Conservation (phyloP, 1,140 invertebrate genomes). For the Sesamia nonagrioides region DNA sequence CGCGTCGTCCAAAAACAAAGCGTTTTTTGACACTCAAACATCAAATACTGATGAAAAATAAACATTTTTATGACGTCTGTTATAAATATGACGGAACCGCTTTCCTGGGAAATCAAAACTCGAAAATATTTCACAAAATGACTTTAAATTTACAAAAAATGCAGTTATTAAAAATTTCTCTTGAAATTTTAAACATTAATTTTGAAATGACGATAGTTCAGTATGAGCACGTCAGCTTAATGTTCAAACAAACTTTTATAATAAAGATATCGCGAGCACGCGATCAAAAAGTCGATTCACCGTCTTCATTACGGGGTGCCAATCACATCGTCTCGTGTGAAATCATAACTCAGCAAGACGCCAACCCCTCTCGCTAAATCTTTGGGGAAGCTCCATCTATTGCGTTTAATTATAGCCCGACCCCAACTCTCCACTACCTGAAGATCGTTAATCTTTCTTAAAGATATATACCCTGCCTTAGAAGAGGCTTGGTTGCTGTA, state of each 20-base stretch:
- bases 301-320: constrained; percentile 75
- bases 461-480: constrained; percentile 81
- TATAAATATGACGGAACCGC: too few species aligned
- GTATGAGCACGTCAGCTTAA: constrained; percentile 20
- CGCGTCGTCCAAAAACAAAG: too few species aligned
- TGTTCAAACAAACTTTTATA: constrained; percentile 45
- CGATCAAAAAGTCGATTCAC: constrained; percentile 65
- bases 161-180: too few species aligned
- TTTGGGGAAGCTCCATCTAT: constrained; percentile 81
- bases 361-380: constrained; percentile 77
- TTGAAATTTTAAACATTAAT: too few species aligned
- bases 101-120: too few species aligned
- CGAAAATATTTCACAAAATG: too few species aligned
- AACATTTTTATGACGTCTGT: too few species aligned
- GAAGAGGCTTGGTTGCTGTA: constrained; percentile 72
- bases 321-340: constrained; percentile 79
- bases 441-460: constrained; percentile 86
- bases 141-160: too few species aligned
- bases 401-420: constrained; percentile 85
- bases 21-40: too few species aligned
- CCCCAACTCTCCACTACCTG: constrained; percentile 78
- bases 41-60: too few species aligned
- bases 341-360: constrained; percentile 85
- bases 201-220: neutral
- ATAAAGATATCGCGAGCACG: constrained; percentile 35